Conservation (phyloP, 2,797 vertebrate species). For the Limnodromus scolopaceus region DNA sequence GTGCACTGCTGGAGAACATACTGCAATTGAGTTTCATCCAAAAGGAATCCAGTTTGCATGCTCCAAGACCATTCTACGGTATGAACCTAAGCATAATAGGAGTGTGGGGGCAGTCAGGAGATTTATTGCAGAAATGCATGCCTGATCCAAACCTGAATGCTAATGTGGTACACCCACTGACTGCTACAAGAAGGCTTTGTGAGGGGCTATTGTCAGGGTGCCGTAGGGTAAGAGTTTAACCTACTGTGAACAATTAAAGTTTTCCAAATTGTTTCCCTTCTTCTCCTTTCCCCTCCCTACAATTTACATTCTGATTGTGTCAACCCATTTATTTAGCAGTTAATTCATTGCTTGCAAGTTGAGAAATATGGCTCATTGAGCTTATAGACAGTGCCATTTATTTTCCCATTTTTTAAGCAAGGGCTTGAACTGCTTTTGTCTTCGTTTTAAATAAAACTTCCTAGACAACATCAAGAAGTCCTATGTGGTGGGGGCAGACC, state of each 20-base stretch:
- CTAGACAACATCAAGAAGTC: not conserved
- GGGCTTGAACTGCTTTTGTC: not conserved
- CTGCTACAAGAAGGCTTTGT: not conserved
- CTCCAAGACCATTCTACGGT: not conserved
- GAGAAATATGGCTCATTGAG: slow-evolving; percentile 51
- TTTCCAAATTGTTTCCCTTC: slow-evolving; percentile 22
- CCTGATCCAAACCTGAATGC: not conserved
- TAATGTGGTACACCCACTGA: not conserved
- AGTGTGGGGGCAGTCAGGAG: not conserved
- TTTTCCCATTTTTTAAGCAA: slow-evolving; percentile 28
- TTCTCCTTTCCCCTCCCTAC: not conserved
- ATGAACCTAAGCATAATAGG: not conserved
- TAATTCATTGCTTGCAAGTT: slow-evolving; percentile 32
- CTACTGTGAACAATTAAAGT: slow-evolving; percentile 35
- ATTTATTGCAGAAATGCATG: not conserved
- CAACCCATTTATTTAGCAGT: slow-evolving; percentile 33
- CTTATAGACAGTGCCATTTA: not conserved
- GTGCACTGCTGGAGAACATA: not conserved
- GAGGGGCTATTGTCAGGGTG: slow-evolving; percentile 23
- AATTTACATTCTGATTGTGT: slow-evolving; percentile 34
- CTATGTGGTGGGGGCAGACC: not conserved
- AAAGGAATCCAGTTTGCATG: not conserved
- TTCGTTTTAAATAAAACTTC: slow-evolving; percentile 1
- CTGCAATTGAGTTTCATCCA: not conserved
- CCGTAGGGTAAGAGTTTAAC: not conserved